phyloP scores from a whole-genome alignment of 2,888 invertebrate genomes.

The Xestia c-nigrum region DNA sequence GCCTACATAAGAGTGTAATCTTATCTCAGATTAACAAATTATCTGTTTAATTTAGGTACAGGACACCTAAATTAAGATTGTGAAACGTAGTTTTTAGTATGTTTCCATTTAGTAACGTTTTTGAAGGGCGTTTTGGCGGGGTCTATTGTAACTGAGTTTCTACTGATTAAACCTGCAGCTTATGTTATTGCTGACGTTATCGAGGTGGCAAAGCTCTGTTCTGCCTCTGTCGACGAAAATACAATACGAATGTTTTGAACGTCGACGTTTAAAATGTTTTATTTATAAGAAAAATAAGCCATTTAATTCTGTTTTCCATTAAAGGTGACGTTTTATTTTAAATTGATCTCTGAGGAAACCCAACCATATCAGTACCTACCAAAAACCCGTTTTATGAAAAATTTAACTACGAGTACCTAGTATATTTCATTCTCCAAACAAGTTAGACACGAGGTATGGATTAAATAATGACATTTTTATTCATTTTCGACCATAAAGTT shows the following conservation, averaged over 20 bases:
- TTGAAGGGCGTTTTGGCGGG: neutral
- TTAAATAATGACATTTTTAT: neutral
- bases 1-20: slow-evolving; percentile 24
- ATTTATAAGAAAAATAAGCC: neutral
- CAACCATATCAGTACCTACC: neutral
- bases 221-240: neutral
- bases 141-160: neutral
- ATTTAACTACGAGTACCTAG: neutral
- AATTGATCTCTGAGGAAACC: neutral
- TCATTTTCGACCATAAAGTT: neutral
- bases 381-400: neutral
- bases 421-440: neutral
- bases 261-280: neutral
- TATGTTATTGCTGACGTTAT: neutral
- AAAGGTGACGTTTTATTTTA: neutral
- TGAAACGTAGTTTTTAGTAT: neutral
- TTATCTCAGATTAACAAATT: slow-evolving; percentile 42
- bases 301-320: neutral
- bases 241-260: neutral
- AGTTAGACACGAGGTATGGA: neutral
- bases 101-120: neutral
- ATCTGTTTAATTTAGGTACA: slow-evolving; percentile 25
- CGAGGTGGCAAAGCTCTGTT: neutral
- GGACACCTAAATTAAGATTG: slow-evolving; percentile 2
- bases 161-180: neutral